Evolutionary conservation across 2,888 invertebrate species (phyloP).

Genomic region (Agrilus biguttatus): DNA sequence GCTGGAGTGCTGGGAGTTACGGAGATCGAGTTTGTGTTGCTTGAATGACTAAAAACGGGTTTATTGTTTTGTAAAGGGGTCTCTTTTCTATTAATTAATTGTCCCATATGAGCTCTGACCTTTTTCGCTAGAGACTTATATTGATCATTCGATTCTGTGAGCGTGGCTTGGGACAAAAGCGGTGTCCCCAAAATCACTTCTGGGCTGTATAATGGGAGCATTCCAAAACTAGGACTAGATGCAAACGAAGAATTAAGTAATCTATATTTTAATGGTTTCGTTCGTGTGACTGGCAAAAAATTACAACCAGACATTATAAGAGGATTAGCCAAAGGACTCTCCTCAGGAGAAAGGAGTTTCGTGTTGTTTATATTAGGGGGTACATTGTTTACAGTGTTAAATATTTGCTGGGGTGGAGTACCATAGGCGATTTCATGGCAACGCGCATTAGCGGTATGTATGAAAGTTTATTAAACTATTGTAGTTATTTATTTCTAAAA

Average conservation of each 20-base stretch:
- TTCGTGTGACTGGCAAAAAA: slow-evolving; percentile 39
- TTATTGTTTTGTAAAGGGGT: slow-evolving; percentile 45
- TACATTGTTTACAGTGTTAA: slow-evolving; percentile 18
- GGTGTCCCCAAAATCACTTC: slow-evolving; percentile 21
- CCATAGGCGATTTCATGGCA: slow-evolving; percentile 14
- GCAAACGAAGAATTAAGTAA: slow-evolving; percentile 11
- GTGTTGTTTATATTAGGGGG: slow-evolving; percentile 15
- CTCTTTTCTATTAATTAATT: slow-evolving; percentile 38
- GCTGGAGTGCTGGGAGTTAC: slow-evolving; percentile 24
- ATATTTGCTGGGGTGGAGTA: slow-evolving; percentile 14
- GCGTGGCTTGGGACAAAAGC: slow-evolving; percentile 31
- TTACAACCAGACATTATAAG: slow-evolving; percentile 32
- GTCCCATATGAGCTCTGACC: slow-evolving; percentile 37
- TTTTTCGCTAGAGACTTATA: slow-evolving; percentile 45
- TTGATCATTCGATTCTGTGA: slow-evolving; percentile 51
- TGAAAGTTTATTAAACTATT: no score
- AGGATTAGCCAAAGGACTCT: slow-evolving; percentile 32
- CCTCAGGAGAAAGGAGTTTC: slow-evolving; percentile 27
- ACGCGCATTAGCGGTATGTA: slow-evolving; percentile 32
- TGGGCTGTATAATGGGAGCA: slow-evolving; percentile 30
- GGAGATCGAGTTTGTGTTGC: slow-evolving; percentile 37
- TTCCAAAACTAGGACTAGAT: slow-evolving; percentile 50
- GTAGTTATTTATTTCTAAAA: no score
- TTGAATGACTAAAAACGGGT: slow-evolving; percentile 55
- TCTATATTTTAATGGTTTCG: slow-evolving; percentile 29